Evolutionary conservation across 1,140 invertebrate genomes (phyloP).

Genomic region (Apis laboriosa): DNA sequence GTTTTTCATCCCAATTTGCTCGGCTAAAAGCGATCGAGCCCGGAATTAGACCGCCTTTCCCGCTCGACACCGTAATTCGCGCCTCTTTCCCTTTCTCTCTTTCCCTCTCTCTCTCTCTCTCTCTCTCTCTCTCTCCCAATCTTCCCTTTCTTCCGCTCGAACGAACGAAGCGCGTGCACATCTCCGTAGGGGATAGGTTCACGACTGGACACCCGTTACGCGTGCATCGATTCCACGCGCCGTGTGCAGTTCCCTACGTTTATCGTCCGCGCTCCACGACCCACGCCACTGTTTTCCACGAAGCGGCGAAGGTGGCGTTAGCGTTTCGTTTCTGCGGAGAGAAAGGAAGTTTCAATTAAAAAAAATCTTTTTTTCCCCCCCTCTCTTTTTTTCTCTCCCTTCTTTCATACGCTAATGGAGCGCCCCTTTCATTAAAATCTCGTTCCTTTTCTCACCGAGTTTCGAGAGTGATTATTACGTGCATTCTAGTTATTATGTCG

Average conservation of each 20-base stretch:
- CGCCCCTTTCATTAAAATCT: slow-evolving; percentile 15
- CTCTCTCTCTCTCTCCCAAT: no score
- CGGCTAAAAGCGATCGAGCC: slow-evolving; percentile 23
- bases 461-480: slow-evolving; percentile 8
- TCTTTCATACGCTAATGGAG: background rate
- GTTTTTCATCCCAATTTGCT: slow-evolving; percentile 22
- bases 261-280: slow-evolving; percentile 34
- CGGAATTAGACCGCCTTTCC: slow-evolving; percentile 7
- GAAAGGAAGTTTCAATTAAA: background rate
- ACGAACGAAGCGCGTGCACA: background rate
- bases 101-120: background rate
- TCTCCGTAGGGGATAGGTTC: background rate
- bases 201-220: slow-evolving; percentile 31
- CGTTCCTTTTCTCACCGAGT: background rate
- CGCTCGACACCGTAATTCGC: background rate
- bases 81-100: no score
- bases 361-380: background rate
- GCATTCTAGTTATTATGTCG: slow-evolving; percentile 1
- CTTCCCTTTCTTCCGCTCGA: background rate
- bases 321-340: slow-evolving; percentile 1
- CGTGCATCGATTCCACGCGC: slow-evolving; percentile 40
- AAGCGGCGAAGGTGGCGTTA: slow-evolving; percentile 52
- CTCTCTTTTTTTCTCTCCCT: background rate
- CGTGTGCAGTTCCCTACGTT: slow-evolving; percentile 47
- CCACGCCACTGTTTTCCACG: background rate